Evolutionary conservation across 2,888 invertebrate species (phyloP).

Genomic region (Tribolium freemani): DNA sequence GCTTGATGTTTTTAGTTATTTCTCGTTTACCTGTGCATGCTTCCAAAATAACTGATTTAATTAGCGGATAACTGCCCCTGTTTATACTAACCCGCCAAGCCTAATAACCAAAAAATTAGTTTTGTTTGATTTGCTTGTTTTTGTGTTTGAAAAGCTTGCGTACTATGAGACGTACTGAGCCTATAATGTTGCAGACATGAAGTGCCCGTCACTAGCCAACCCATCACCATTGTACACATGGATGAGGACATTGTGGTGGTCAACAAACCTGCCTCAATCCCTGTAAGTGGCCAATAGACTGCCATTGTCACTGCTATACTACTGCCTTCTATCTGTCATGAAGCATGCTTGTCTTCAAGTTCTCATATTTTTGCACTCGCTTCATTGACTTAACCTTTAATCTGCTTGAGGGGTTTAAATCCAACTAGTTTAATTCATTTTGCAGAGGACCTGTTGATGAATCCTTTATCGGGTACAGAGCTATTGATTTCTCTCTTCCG

Average conservation of each 20-base stretch:
- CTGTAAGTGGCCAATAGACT: conserved; percentile 94
- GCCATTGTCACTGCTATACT: conserved; percentile 70
- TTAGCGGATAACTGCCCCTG: conserved; percentile 24
- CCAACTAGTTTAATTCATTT: conserved; percentile 21
- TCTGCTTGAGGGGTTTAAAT: not conserved
- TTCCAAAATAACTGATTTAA: conserved; percentile 43
- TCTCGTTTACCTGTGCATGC: not conserved
- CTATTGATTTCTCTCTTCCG: conserved; percentile 29
- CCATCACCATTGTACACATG: conserved; percentile 97
- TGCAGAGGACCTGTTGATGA: conserved; percentile 31
- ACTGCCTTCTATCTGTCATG: conserved; percentile 1
- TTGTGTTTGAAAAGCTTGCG: conserved; percentile 39
- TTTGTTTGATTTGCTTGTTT: conserved; percentile 22
- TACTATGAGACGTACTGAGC: conserved; percentile 57
- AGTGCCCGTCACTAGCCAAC: conserved; percentile 97
- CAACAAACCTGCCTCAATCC: conserved; percentile 99
- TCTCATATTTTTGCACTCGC: conserved; percentile 30
- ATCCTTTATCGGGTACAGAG: conserved; percentile 23
- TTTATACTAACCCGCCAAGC: conserved; percentile 21
- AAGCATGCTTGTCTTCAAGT: conserved; percentile 22
- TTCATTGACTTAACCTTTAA: conserved; percentile 4
- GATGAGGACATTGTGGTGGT: conserved; percentile 99
- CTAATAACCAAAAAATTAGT: not conserved
- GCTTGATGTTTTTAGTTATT: not conserved
- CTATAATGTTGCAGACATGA: conserved; percentile 90